These are phyloP conservation scores for Oryzias curvinotus DNA, from an alignment of 2,113 vertebrate genomes.

Conservation along the genomic window DNA sequence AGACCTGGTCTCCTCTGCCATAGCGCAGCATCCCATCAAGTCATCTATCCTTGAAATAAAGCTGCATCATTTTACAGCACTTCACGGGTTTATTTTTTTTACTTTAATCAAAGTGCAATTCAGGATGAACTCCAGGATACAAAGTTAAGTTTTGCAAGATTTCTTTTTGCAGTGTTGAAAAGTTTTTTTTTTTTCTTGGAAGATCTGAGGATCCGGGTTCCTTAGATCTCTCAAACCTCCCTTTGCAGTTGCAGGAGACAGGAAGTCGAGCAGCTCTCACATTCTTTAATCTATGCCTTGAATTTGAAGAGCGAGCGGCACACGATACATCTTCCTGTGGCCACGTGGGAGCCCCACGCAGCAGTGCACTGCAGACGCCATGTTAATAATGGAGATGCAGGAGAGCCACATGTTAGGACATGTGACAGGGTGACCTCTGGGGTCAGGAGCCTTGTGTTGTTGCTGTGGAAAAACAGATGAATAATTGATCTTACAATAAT, in stretches of 20 bases:
- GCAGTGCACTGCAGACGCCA: not conserved
- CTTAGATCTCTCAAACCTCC: no score
- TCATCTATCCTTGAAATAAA: conserved; percentile 56
- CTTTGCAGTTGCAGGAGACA: no score
- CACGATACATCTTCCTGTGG: not conserved
- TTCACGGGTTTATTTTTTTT: no score
- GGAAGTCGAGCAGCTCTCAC: no score
- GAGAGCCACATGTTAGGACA: conserved; percentile 40
- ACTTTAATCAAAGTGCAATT: no score
- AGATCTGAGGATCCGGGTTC: no score
- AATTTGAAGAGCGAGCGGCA: no score
- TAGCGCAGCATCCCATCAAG: conserved; percentile 6
- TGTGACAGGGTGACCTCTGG: conserved; percentile 55
- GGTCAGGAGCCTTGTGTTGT: conserved; percentile 2
- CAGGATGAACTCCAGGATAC: no score
- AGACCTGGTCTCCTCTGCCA: conserved; percentile 29
- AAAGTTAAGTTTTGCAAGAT: no score
- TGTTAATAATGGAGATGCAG: conserved; percentile 6
- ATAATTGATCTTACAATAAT: conserved; percentile 67
- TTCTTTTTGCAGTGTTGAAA: no score
- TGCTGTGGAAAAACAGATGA: conserved; percentile 63
- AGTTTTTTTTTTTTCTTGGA: no score
- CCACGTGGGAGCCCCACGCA: conserved; percentile 7
- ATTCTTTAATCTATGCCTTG: no score
- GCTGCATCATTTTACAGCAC: not conserved